Conservation (phyloP, 2,113 vertebrate genomes). For the Setophaga petechia region DNA sequence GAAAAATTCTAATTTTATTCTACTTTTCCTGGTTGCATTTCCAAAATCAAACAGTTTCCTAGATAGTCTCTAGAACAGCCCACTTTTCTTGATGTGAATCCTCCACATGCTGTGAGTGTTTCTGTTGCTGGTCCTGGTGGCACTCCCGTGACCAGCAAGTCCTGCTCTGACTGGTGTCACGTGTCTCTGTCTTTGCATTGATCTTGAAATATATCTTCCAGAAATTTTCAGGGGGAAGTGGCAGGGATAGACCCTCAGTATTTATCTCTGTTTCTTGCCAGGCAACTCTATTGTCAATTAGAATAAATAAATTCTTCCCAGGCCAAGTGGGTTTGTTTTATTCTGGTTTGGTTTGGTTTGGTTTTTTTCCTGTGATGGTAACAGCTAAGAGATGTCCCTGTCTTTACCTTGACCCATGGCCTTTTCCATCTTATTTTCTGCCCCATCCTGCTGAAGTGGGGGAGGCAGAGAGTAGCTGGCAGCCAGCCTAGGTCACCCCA, state of each 20-base stretch:
- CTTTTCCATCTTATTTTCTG: background rate
- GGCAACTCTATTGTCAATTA: background rate
- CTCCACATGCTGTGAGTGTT: background rate
- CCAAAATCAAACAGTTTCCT: background rate
- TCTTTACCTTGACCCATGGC: fast-evolving
- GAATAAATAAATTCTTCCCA: background rate
- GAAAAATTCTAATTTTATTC: background rate
- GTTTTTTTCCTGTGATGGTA: background rate
- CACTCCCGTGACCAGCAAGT: background rate
- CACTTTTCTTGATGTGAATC: background rate
- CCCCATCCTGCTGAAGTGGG: background rate
- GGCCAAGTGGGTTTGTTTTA: background rate
- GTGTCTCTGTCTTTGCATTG: fast-evolving
- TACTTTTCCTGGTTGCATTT: background rate
- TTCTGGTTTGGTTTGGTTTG: background rate
- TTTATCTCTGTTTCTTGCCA: background rate
- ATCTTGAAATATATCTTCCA: background rate
- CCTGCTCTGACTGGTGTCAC: background rate
- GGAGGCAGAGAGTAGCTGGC: background rate
- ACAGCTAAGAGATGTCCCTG: background rate
- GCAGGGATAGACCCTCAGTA: background rate
- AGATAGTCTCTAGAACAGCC: background rate
- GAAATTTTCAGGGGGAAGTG: background rate
- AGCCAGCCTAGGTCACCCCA: background rate
- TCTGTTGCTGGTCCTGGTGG: background rate